Evolutionary conservation across 1,140 invertebrate species (phyloP), one percentile per base, ranked within the genome.

Genomic region (Andricus grossulariae): DNA sequence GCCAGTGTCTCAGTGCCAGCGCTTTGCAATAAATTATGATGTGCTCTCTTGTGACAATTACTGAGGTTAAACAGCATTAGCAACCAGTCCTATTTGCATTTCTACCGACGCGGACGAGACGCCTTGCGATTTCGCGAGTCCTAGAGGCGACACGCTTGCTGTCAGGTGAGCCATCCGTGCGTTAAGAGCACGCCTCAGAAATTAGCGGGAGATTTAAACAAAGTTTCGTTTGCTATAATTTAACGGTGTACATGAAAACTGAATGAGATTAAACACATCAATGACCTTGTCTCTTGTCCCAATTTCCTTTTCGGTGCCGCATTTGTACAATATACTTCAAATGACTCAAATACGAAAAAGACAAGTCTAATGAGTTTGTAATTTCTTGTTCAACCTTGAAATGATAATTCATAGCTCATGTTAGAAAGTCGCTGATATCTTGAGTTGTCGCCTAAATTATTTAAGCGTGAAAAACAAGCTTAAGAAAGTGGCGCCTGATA

Each of bases 51-150:
- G 25, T 81, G 77, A 80, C 79, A 83, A 80, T 83, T 80, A 83
- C 77, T 50, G 77, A 83, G 77, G 79, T 60, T 80, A 74, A 74
- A 50, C 52, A 74, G 54, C 50, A 55, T 57, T 39, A 50, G 72
- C 77, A 77, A 77, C 81, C 73, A 45, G 66, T 79, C 75, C 74
- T 77, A 80, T 83, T 83, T 83, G 79, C 79, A 81, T 83, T 70
- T 60, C 55, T 45, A 66, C 60, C 55, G 55, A 54, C 32, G 19
- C 50, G 57, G 74, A 73, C 50, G 76, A 16, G 55, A 71, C 77
- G 74, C 70, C 80, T 81, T 81, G 79, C 77, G 79, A 76, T 74
- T 78, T 82, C 78, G 52, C 76, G 72, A 32, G 57, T 15, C 25
- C 39, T 57, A 66, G 25, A 39, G 21, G 57, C 57, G 60, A 66